Base-by-base conservation (phyloP, 2,113 vertebrate species). In the Pelvicachromis taeniatus region DNA sequence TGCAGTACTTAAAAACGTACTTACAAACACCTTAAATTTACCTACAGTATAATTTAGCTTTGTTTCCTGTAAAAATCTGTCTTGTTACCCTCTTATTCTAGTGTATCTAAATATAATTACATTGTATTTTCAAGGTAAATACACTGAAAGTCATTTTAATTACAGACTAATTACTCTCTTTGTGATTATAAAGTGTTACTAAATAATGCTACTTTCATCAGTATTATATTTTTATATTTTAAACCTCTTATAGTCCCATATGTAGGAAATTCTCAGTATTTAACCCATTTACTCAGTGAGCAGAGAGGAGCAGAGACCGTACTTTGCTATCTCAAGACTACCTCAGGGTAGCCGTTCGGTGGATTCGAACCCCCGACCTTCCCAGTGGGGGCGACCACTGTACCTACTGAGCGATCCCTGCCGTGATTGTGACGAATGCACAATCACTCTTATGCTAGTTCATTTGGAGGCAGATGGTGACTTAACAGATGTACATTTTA, bases 161-260 rank as follows among this genome's bases (percentile, higher is more conserved):
- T 65, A 65, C 35, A 65, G 7, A 33, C 11, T 35, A 33, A 63
- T n/a, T 6, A 33, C 33, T 21, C 19, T 38, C 6, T 65, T 65
- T 65, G 6, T 14, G 11, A 65, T 65, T 65, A 40, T 35, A 63
- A 38, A n/a, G 31, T 38, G 31, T 21, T 40, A 65, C 33, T 40
- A 68, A 68, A 68, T 68, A 68, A 23, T 68, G n/a, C 63, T 26
- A 70, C 63, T 26, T 70, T 48, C 45, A 48, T 48, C 6, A 16
- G 45, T 48, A 26, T 26, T 26, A 26, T 26, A 26, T 26, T 26
- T 26, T 26, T 26, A 2, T 26, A 26, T 26, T 26, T 26, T 26
- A 3, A 26, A 26, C 26, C 26, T 26, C 26, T 26, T 26, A 26
- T 26, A 26, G 26, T 26, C 26, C 26, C 26, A 26, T 3, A 26